Evolutionary conservation across 1,140 invertebrate species (phyloP).

Genomic region (Sinonovacula constricta): DNA sequence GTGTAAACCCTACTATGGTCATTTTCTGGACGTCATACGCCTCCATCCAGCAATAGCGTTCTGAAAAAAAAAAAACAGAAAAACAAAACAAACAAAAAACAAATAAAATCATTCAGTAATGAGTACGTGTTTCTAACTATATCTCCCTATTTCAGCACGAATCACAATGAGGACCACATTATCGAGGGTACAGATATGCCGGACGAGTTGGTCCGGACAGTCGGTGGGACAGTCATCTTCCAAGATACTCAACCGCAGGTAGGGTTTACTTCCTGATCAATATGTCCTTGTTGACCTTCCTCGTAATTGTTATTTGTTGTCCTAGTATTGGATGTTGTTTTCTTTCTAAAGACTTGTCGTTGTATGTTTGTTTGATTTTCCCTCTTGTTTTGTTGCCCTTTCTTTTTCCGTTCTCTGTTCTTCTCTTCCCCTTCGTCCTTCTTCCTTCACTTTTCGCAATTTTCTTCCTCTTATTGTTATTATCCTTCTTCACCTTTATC

Average conservation of each 20-base stretch:
- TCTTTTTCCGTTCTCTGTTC: no score
- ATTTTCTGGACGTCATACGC: no score
- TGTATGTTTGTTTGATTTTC: neutral
- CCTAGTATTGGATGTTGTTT: neutral
- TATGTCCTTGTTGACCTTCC: neutral
- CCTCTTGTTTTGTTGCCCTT: neutral
- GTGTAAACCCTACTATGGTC: no score
- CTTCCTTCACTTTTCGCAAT: no score
- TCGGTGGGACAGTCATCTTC: conserved; percentile 59
- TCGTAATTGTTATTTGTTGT: neutral
- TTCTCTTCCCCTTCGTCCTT: no score
- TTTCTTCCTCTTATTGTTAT: no score
- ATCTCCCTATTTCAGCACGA: conserved; percentile 54
- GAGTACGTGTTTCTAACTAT: no score
- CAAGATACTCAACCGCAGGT: conserved; percentile 61
- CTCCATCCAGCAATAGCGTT: no score
- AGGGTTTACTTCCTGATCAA: neutral
- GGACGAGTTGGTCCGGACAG: conserved; percentile 60
- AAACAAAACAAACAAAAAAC: no score
- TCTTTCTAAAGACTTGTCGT: neutral
- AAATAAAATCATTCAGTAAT: no score
- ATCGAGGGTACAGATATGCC: conserved; percentile 66
- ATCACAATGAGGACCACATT: conserved; percentile 63
- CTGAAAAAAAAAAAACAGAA: no score
- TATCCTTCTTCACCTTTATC: no score